A percentile compares a stretch with the other conserved stretches of the same genome.
These are phyloP conservation scores for Gryllus longicercus DNA, from an alignment of 2,888 invertebrate genomes.

Conservation along the genomic window DNA sequence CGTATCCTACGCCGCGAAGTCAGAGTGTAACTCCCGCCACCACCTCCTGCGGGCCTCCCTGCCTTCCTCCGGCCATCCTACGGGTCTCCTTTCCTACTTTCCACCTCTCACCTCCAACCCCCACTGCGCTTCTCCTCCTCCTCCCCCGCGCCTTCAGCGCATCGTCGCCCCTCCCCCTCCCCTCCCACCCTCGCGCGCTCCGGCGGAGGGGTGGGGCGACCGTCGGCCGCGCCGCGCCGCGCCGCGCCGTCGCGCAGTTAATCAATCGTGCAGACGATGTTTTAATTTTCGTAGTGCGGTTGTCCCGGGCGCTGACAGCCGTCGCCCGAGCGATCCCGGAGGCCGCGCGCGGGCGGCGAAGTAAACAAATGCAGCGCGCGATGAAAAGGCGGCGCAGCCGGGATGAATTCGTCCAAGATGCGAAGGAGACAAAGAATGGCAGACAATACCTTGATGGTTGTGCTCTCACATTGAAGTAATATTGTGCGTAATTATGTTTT, in stretches of 20 bases:
- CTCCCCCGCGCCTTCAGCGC: background rate
- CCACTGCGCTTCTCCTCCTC: no score
- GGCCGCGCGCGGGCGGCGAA: background rate
- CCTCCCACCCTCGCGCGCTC: background rate
- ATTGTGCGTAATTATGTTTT: no score
- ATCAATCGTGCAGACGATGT: conserved; percentile 5
- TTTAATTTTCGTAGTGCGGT: background rate
- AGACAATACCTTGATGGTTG: no score
- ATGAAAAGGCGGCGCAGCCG: background rate
- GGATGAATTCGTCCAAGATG: no score
- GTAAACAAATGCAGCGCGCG: background rate
- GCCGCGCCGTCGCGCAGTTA: background rate
- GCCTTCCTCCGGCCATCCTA: no score
- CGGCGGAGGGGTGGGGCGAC: background rate
- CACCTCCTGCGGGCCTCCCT: no score
- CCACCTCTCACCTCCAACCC: no score
- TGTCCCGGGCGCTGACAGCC: background rate
- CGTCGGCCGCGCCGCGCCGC: background rate
- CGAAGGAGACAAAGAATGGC: no score
- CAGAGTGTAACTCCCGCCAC: no score
- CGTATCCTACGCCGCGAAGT: no score
- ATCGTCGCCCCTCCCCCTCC: background rate
- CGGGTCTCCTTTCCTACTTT: no score
- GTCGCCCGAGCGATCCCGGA: background rate
- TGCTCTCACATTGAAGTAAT: no score